A percentile compares a stretch with the other conserved stretches of the same genome.
These are phyloP conservation scores for Microchrysa polita DNA, from an alignment of 2,888 invertebrate genomes.

Conservation along the genomic window DNA sequence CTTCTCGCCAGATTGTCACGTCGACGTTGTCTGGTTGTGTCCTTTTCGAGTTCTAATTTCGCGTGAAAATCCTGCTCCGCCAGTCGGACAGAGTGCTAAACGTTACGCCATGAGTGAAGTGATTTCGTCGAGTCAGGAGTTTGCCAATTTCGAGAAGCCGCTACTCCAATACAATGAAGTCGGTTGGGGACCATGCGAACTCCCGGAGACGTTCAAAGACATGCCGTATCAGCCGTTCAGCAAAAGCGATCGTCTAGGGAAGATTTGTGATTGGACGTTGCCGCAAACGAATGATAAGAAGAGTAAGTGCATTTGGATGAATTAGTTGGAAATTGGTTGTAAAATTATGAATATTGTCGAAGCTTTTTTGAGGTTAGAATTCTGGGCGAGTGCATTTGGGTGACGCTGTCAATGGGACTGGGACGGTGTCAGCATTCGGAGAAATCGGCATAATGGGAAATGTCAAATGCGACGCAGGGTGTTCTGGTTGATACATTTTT, in stretches of 20 bases:
- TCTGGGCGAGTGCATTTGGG: not conserved
- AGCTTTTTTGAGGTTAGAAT: conserved; percentile 10
- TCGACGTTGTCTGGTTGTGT: conserved; percentile 30
- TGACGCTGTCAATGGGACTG: conserved; percentile 1
- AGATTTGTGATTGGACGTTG: conserved; percentile 99
- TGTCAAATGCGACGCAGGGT: not conserved
- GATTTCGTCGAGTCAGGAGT: conserved; percentile 57
- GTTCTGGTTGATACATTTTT: too few species aligned
- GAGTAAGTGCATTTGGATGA: conserved; percentile 69
- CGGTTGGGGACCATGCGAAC: conserved; percentile 97
- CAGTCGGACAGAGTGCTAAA: not conserved
- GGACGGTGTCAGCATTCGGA: not conserved
- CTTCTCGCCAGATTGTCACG: conserved; percentile 32
- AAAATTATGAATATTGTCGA: too few species aligned
- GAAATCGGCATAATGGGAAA: conserved; percentile 8
- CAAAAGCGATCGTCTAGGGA: conserved; percentile 97
- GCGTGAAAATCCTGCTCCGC: not conserved
- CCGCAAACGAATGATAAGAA: conserved; percentile 92
- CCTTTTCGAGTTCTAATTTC: not conserved
- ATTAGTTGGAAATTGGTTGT: not conserved
- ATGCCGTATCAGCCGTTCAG: conserved; percentile 97
- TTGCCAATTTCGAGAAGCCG: conserved; percentile 58
- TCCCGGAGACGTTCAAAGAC: conserved; percentile 84
- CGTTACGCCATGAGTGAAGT: conserved; percentile 54
- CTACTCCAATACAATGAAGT: conserved; percentile 61